Conservation (phyloP, 2,113 vertebrate genomes). For the Poicephalus meyeri region DNA sequence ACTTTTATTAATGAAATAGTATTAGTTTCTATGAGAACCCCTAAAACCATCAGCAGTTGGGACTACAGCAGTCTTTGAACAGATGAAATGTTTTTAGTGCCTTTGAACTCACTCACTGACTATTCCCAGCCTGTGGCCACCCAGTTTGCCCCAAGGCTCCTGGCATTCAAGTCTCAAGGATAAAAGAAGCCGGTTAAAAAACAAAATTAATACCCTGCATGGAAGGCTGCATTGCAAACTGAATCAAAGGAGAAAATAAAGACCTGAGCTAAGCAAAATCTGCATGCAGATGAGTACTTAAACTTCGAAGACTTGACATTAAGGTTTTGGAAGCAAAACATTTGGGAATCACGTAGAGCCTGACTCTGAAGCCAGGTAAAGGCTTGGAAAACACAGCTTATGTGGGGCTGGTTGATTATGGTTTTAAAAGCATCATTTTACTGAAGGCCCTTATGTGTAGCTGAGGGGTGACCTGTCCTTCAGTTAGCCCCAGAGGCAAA, state of each 20-base stretch:
- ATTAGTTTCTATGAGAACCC: neutral
- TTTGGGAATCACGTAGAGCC: neutral
- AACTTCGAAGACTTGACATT: neutral
- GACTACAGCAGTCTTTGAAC: neutral
- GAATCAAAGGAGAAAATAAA: conserved; percentile 25
- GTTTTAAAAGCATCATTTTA: neutral
- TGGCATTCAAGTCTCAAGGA: neutral
- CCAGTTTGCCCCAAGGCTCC: conserved; percentile 23
- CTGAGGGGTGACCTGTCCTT: neutral
- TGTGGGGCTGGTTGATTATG: fast-evolving
- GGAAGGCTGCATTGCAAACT: neutral
- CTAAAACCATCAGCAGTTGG: neutral
- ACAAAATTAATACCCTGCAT: conserved; percentile 21
- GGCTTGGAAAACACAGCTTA: neutral
- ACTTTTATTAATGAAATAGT: neutral
- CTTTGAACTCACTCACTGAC: neutral
- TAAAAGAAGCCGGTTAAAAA: conserved; percentile 28
- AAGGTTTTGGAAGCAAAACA: neutral
- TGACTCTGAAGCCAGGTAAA: neutral
- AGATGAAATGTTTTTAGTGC: conserved; percentile 18
- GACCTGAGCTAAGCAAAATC: conserved; percentile 56
- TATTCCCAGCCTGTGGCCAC: conserved; percentile 37
- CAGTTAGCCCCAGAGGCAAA: neutral
- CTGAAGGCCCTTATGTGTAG: neutral
- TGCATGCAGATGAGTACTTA: neutral